Evolutionary conservation across 2,888 invertebrate species (phyloP).

Genomic region (Eristalinus aeneus): DNA sequence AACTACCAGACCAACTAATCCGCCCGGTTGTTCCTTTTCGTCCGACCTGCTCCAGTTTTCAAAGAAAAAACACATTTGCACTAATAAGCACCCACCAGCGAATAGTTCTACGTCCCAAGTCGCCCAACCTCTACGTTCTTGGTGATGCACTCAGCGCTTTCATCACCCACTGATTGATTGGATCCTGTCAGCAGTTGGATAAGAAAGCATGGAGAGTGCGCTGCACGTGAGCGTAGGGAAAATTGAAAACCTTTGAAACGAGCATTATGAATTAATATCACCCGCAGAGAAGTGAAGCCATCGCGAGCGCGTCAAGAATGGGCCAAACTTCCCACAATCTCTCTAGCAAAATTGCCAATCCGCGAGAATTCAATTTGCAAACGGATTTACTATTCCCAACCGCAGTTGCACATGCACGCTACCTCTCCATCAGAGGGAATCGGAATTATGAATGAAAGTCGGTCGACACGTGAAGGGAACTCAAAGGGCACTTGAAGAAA

Average conservation of each 20-base stretch:
- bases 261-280: not conserved
- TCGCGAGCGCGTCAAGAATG: not conserved
- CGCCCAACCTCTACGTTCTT: not conserved
- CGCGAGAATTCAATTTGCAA: constrained; percentile 20
- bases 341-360: constrained; percentile 21
- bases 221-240: not conserved
- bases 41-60: not conserved
- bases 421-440: too few relatives aligned
- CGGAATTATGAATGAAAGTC: too few relatives aligned
- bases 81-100: not conserved
- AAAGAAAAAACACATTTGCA: not conserved
- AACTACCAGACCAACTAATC: too few relatives aligned
- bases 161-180: not conserved
- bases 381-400: constrained; percentile 35
- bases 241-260: not conserved
- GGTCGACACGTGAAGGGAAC: not conserved
- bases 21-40: not conserved
- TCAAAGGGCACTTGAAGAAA: not conserved
- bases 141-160: not conserved
- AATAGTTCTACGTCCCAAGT: not conserved
- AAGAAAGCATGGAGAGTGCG: not conserved
- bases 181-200: not conserved
- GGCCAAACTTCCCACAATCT: constrained; percentile 1
- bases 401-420: constrained; percentile 1
- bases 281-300: not conserved